Evolutionary conservation across 53 echinoderm and acorn worm species (phyloP).

Genomic region (Holothuria leucospilota): DNA sequence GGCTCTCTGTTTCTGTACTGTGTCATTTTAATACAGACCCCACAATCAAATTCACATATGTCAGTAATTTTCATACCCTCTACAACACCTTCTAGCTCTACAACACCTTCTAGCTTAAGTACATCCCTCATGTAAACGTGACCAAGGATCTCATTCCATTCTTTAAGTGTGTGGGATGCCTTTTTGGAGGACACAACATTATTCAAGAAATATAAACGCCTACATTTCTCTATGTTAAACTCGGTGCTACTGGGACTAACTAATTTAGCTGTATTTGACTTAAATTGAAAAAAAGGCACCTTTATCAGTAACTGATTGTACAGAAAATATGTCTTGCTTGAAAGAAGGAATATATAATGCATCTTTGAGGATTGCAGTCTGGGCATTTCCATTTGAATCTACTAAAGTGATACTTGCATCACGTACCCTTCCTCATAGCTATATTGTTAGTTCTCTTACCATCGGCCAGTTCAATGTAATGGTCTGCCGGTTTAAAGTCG

Average conservation of each 20-base stretch:
- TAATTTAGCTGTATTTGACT: background rate
- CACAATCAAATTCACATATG: constrained; percentile 40
- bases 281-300: constrained; percentile 38
- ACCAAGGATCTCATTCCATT: constrained; percentile 55
- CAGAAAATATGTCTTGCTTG: no score
- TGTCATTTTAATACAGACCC: constrained; percentile 47
- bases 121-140: constrained; percentile 48
- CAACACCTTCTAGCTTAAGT: no score
- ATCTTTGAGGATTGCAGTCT: constrained; percentile 3
- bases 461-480: constrained; percentile 58
- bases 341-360: no score
- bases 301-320: constrained; percentile 27
- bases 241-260: background rate
- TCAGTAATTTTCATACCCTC: constrained; percentile 53
- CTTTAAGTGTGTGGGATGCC: constrained; percentile 10
- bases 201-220: no score
- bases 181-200: no score
- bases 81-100: constrained; percentile 43
- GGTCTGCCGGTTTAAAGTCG: no score
- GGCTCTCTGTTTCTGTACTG: constrained; percentile 53
- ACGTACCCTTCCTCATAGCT: constrained; percentile 1
- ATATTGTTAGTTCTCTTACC: constrained; percentile 38
- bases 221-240: no score
- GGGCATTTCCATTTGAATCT: constrained; percentile 2
- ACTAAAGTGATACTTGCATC: no score